phyloP scores from a whole-genome alignment of 2,888 invertebrate species.

The Loripinus fragilis region DNA sequence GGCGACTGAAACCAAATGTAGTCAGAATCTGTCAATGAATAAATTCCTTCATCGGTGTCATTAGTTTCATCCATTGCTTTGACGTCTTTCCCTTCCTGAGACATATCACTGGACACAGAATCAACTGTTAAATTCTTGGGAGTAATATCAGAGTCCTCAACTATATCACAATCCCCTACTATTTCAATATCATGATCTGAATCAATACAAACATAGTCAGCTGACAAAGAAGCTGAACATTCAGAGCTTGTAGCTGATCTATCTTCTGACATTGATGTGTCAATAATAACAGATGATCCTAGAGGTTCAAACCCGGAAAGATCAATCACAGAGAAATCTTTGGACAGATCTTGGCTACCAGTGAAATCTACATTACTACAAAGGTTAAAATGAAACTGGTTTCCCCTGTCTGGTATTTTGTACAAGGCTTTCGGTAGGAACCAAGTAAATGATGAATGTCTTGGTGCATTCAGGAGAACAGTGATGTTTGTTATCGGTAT shows the following conservation, averaged over 20 bases:
- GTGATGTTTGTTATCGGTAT: slow-evolving; percentile 65
- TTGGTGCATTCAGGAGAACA: slow-evolving; percentile 67
- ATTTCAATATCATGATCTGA: slow-evolving; percentile 39
- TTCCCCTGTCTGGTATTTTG: slow-evolving; percentile 64
- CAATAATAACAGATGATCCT: slow-evolving; percentile 51
- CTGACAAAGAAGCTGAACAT: slow-evolving; percentile 33
- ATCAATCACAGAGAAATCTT: slow-evolving; percentile 60
- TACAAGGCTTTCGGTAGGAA: slow-evolving; percentile 71
- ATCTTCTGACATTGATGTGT: slow-evolving; percentile 24
- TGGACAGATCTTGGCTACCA: slow-evolving; percentile 60
- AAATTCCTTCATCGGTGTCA: not conserved
- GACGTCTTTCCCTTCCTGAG: not conserved
- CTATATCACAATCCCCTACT: not conserved
- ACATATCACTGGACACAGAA: slow-evolving; percentile 14
- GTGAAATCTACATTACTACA: slow-evolving; percentile 33
- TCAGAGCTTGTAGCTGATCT: slow-evolving; percentile 27
- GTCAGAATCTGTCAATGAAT: slow-evolving; percentile 24
- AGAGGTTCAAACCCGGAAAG: slow-evolving; percentile 75
- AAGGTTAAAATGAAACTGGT: slow-evolving; percentile 63
- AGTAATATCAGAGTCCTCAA: not conserved
- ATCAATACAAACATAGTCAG: slow-evolving; percentile 53
- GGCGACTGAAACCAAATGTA: slow-evolving; percentile 74
- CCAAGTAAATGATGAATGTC: slow-evolving; percentile 62
- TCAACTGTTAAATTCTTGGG: not conserved
- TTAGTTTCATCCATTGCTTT: not conserved